These are phyloP conservation scores for Urophycis tenuis DNA, from an alignment of 2,797 vertebrate genomes.

Conservation along the genomic window DNA sequence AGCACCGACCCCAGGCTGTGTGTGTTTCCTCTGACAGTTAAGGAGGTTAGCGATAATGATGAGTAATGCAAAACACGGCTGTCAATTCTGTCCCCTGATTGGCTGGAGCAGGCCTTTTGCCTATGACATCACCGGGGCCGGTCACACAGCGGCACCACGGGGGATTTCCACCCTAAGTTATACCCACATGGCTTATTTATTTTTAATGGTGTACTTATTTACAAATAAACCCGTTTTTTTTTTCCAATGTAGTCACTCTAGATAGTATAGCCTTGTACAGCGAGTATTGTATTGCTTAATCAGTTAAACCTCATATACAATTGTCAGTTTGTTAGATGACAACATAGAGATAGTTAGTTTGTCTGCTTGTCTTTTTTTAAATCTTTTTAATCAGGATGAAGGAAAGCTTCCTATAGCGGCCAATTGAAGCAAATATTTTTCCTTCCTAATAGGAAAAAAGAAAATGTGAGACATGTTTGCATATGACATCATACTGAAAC, in stretches of 20 bases:
- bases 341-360: background rate
- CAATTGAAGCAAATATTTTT: background rate
- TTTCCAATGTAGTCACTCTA: background rate
- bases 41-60: constrained; percentile 57
- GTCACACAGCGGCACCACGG: background rate
- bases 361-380: too few relatives aligned
- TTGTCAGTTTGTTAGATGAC: background rate
- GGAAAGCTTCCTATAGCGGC: background rate
- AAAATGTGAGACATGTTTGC: background rate
- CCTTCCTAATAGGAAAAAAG: background rate
- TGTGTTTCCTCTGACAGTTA: constrained; percentile 62
- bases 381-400: background rate
- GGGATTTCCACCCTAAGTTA: background rate
- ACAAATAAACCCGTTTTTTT: background rate
- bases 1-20: constrained; percentile 49
- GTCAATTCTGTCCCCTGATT: constrained; percentile 26
- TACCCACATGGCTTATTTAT: background rate
- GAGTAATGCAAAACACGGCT: constrained; percentile 61
- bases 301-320: background rate
- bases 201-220: background rate
- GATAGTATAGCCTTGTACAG: background rate
- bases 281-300: background rate
- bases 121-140: background rate
- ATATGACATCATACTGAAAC: background rate
- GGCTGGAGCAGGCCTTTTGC: constrained; percentile 3